A percentile compares a stretch with the other conserved stretches of the same genome.
phyloP scores from a whole-genome alignment of 2,888 invertebrate genomes.

The Drosophila tripunctata region DNA sequence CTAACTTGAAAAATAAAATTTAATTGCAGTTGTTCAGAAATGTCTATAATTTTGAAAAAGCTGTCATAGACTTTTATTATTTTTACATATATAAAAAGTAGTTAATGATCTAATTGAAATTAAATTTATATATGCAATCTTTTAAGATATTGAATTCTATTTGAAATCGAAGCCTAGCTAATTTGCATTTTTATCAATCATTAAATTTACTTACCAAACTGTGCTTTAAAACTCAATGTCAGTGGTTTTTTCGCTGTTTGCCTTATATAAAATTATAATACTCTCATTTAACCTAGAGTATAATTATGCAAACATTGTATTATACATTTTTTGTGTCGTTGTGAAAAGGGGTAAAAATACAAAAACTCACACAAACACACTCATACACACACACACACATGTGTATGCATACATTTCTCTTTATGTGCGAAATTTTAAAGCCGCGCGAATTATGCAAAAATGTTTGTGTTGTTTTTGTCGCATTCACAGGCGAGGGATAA shows the following conservation, averaged over 20 bases:
- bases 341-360: not conserved
- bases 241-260: too few species aligned
- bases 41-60: too few species aligned
- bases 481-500: conserved; percentile 31
- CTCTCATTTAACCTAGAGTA: conserved; percentile 23
- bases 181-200: not conserved
- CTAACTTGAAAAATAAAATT: too few species aligned
- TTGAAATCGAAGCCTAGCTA: not conserved
- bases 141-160: not conserved
- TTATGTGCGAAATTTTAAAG: conserved; percentile 51
- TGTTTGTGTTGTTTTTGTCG: conserved; percentile 55
- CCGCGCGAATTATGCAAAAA: conserved; percentile 66
- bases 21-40: too few species aligned
- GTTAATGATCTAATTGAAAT: too few species aligned
- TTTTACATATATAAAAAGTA: too few species aligned
- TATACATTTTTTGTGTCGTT: conserved; percentile 18
- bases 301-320: conserved; percentile 60
- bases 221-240: not conserved
- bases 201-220: not conserved
- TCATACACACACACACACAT: conserved; percentile 14
- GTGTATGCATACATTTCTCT: conserved; percentile 16
- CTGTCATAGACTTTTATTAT: too few species aligned
- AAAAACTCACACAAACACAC: conserved; percentile 1
- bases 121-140: too few species aligned
- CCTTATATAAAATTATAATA: conserved; percentile 17